These are phyloP conservation scores for Emberiza fucata DNA, from an alignment of 2,113 vertebrate genomes.

Conservation along the genomic window DNA sequence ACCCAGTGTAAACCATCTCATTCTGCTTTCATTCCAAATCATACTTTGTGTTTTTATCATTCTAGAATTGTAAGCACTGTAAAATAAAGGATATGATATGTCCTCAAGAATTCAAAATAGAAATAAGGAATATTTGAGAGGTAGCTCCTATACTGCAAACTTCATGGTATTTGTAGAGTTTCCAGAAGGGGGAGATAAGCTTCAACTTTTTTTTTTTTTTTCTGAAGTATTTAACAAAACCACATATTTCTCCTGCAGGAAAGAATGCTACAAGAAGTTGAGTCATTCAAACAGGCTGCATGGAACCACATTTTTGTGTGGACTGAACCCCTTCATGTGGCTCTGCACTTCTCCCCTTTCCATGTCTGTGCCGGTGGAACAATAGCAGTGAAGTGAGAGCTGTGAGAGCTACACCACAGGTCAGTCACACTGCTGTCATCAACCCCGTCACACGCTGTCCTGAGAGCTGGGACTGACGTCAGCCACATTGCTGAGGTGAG, in stretches of 20 bases:
- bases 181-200: conserved; percentile 15
- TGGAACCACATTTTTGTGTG: background rate
- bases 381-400: background rate
- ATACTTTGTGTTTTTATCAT: background rate
- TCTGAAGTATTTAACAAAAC: background rate
- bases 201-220: background rate
- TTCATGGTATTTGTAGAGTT: background rate
- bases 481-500: background rate
- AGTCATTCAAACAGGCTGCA: background rate
- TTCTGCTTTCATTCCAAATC: background rate
- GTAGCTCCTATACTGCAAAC: background rate
- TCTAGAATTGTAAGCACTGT: background rate
- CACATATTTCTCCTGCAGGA: background rate
- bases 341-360: background rate
- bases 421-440: background rate
- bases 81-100: background rate
- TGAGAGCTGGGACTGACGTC: rapidly evolving
- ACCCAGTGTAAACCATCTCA: background rate
- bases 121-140: background rate
- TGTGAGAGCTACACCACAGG: background rate
- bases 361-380: rapidly evolving
- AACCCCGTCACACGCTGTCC: rapidly evolving
- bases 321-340: background rate
- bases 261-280: background rate
- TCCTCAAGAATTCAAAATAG: background rate